phyloP scores from a whole-genome alignment of 1,140 invertebrate genomes.

The Trissolcus basalis region DNA sequence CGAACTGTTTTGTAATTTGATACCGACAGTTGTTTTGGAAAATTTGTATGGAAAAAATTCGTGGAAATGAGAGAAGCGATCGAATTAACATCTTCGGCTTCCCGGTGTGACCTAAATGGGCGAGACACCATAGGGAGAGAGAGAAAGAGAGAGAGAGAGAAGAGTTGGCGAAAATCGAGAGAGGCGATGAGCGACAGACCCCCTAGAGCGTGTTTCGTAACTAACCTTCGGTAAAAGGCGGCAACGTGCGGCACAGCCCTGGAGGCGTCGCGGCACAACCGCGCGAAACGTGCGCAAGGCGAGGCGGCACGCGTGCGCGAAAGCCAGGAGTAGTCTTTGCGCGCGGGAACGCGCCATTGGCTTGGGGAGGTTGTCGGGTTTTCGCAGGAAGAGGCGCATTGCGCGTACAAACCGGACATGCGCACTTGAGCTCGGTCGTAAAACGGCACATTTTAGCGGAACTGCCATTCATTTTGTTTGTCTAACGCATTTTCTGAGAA shows the following conservation, averaged over 20 bases:
- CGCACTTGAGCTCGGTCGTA: background rate
- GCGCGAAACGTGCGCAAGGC: slow-evolving; percentile 36
- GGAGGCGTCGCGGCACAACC: slow-evolving; percentile 19
- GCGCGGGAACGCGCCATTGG: background rate
- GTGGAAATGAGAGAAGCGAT: too few species aligned
- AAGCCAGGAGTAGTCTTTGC: background rate
- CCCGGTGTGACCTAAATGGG: slow-evolving; percentile 29
- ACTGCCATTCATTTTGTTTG: too few species aligned
- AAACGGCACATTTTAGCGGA: too few species aligned
- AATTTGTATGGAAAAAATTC: too few species aligned
- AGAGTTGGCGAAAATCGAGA: background rate
- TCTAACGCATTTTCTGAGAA: too few species aligned
- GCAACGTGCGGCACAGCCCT: slow-evolving; percentile 45
- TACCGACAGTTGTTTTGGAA: too few species aligned
- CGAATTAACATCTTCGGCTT: background rate
- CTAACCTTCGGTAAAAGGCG: slow-evolving; percentile 47
- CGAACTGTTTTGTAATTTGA: too few species aligned
- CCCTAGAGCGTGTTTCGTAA: slow-evolving; percentile 27
- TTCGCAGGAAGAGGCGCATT: background rate
- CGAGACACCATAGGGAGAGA: slow-evolving; percentile 1
- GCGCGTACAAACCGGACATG: slow-evolving; percentile 14
- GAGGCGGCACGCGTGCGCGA: slow-evolving; percentile 9
- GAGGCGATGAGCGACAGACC: background rate
- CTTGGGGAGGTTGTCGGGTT: background rate
- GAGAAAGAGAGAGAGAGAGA: slow-evolving; percentile 1